Base-by-base conservation (phyloP, 64 coral and sea anemone genomes). In the Pocillopora damicornis region DNA sequence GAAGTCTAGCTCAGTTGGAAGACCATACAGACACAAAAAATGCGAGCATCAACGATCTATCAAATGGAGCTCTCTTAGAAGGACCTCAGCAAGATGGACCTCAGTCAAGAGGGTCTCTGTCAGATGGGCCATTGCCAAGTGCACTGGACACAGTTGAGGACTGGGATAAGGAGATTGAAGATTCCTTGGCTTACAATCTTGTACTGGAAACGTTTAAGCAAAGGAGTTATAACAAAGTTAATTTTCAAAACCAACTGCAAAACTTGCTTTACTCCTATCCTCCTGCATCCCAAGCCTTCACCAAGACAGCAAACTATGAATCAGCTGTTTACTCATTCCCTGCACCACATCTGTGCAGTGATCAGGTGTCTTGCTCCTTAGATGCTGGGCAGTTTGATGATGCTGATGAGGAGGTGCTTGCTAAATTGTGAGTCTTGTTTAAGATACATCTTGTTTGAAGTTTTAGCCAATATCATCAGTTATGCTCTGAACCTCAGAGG, bases 351-450 rank as follows among this genome's bases (percentile, higher is more conserved):
- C 38, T 65, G 10, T 71, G 81, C 15, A 13, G 3, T 16, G 12
- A 30, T 2, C 81, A 22, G 68, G 17, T 17, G 9, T 56, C 35
- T 14, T 68, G 63, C 12, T 1, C 20, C 2, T 45, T 65, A 85
- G 65, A 71, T 18, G 26, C 15, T 45, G 97, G 91, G 13, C 97
- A 99, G 65, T 99, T 99, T 95, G 97, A 99, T 89, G 97, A 99
- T 95, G 97, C 93, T 37, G 90, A 99, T 20, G 73, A 92, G 64
- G 81, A 85, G 45, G 35, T 9, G 65, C 23, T 9, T 26, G 2
- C 25, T 20, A 22, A 79, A 58, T 60, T 14, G 2, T 23, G 22
- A 71, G n/a, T 11, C 22, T 25, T 9, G 22, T 71, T 8, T 25
- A 8, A 25, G 20, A 11, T 20, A 4, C 67, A 71, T 23, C 5